Conservation (phyloP, 2,888 invertebrate species). For the Volucella bombylans region DNA sequence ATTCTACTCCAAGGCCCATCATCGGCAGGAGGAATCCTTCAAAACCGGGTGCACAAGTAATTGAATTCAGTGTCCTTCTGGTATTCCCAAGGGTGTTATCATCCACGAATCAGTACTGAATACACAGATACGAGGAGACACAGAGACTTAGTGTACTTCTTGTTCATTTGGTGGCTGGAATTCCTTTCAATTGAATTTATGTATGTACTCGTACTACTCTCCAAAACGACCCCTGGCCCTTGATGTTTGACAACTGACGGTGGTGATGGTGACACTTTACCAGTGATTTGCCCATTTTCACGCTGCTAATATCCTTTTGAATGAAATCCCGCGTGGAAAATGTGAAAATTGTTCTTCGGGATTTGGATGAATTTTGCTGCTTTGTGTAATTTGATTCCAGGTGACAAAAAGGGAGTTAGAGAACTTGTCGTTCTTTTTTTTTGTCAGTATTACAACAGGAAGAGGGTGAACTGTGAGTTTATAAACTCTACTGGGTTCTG, state of each 20-base stretch:
- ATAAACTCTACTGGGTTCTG: not conserved
- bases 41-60: slow-evolving; percentile 35
- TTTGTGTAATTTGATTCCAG: slow-evolving; percentile 71
- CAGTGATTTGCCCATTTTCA: slow-evolving; percentile 62
- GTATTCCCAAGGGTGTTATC: slow-evolving; percentile 62
- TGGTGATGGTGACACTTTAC: slow-evolving; percentile 55
- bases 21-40: not conserved
- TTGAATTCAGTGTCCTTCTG: slow-evolving; percentile 53
- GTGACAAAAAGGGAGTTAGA: slow-evolving; percentile 50
- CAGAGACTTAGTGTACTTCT: slow-evolving; percentile 11
- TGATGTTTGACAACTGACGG: slow-evolving; percentile 61
- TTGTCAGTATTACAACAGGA: slow-evolving; percentile 7
- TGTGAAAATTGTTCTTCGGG: slow-evolving; percentile 42
- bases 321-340: slow-evolving; percentile 57
- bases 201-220: no score
- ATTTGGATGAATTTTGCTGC: no score
- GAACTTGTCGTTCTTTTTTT: slow-evolving; percentile 46
- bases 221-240: slow-evolving; percentile 27
- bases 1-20: slow-evolving; percentile 16
- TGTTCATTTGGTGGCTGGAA: slow-evolving; percentile 56
- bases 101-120: slow-evolving; percentile 37
- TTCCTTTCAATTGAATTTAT: slow-evolving; percentile 54
- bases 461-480: slow-evolving; percentile 24
- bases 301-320: slow-evolving; percentile 54
- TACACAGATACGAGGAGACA: no score